Conservation (phyloP, 2,888 invertebrate species). For the Epiblema foenella region DNA sequence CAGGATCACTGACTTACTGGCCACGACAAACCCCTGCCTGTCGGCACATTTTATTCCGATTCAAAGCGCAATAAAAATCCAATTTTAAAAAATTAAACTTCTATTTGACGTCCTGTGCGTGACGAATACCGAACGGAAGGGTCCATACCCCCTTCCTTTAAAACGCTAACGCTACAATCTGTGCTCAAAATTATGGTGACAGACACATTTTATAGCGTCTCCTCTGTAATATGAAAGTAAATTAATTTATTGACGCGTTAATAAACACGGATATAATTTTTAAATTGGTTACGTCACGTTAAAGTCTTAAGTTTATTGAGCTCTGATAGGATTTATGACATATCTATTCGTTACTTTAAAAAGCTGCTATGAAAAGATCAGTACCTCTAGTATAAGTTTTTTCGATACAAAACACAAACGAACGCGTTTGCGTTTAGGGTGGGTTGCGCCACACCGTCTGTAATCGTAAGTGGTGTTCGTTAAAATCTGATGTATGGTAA, state of each 20-base stretch:
- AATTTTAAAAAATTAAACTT: slow-evolving; percentile 81
- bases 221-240: slow-evolving; percentile 69
- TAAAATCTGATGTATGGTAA: too few relatives aligned
- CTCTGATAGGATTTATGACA: slow-evolving; percentile 37
- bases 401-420: too few relatives aligned
- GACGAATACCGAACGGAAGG: slow-evolving; percentile 77
- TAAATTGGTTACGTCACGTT: slow-evolving; percentile 60
- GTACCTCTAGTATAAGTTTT: too few relatives aligned
- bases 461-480: too few relatives aligned
- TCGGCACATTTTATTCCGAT: slow-evolving; percentile 61
- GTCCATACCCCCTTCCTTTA: slow-evolving; percentile 75
- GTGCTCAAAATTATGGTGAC: slow-evolving; percentile 81
- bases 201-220: slow-evolving; percentile 75
- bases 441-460: too few relatives aligned
- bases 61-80: slow-evolving; percentile 74
- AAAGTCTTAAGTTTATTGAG: slow-evolving; percentile 52
- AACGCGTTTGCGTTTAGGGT: too few relatives aligned
- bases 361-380: background rate
- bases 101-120: slow-evolving; percentile 80
- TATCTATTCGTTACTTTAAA: slow-evolving; percentile 24
- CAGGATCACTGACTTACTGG: slow-evolving; percentile 4
- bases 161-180: slow-evolving; percentile 78
- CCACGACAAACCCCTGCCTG: slow-evolving; percentile 15
- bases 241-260: slow-evolving; percentile 77
- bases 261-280: slow-evolving; percentile 68